Conservation (phyloP, 2,888 invertebrate genomes). For the Ephialtes manifestator region DNA sequence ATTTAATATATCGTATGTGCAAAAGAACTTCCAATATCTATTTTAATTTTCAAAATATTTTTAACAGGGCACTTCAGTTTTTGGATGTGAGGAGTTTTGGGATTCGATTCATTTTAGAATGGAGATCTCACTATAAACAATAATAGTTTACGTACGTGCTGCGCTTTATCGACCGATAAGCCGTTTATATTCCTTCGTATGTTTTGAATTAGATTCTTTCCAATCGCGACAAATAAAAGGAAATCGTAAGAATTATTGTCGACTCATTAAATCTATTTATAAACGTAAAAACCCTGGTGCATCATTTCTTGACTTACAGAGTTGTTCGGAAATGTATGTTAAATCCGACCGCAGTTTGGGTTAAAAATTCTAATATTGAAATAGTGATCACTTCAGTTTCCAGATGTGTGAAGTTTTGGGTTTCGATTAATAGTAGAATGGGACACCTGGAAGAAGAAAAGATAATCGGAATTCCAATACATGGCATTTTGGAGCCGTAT, state of each 20-base stretch:
- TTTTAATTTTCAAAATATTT: no score
- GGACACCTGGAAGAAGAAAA: no score
- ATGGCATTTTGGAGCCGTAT: no score
- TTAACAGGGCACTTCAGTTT: no score
- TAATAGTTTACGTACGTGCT: neutral
- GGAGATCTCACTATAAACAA: neutral
- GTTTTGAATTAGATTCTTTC: neutral
- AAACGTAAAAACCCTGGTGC: neutral
- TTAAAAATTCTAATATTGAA: neutral
- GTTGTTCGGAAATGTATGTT: neutral
- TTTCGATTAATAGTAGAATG: no score
- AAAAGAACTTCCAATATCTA: no score
- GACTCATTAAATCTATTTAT: conserved; percentile 10
- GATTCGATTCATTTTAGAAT: no score
- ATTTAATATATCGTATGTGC: no score
- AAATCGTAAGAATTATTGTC: neutral
- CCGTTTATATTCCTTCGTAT: neutral
- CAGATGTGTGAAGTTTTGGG: no score
- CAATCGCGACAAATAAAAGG: conserved; percentile 9
- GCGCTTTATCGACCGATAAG: conserved; percentile 1
- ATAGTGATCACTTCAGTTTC: no score
- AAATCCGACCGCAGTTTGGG: neutral
- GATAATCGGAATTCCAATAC: no score
- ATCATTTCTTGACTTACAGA: neutral
- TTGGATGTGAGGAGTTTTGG: no score